These are phyloP conservation scores for Actinemys pallida DNA, from an alignment of 2,113 vertebrate genomes.

Conservation along the genomic window DNA sequence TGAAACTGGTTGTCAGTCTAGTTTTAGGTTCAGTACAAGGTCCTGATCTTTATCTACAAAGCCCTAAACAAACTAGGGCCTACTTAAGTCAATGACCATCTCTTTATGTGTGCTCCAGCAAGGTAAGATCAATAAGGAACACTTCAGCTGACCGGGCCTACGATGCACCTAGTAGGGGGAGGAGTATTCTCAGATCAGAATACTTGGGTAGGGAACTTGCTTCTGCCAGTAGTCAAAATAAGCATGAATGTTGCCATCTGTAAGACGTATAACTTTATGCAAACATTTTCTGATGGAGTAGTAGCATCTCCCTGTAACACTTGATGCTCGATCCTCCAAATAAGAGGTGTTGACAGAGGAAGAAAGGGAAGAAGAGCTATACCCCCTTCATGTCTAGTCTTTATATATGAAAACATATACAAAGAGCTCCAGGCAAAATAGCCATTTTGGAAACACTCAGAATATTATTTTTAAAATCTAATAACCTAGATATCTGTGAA, in stretches of 20 bases:
- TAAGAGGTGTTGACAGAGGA: not conserved
- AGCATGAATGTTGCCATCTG: constrained; percentile 16
- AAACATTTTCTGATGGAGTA: not conserved
- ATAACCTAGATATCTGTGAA: not conserved
- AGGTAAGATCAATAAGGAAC: constrained; percentile 62
- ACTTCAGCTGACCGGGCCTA: constrained; percentile 59
- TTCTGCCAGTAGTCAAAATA: constrained; percentile 9
- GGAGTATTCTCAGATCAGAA: constrained; percentile 43
- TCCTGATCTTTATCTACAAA: constrained; percentile 45
- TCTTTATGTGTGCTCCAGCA: constrained; percentile 53
- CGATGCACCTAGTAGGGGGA: constrained; percentile 51
- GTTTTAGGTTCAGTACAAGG: constrained; percentile 46
- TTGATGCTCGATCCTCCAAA: not conserved
- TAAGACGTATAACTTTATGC: not conserved
- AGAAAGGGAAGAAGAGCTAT: rapidly evolving
- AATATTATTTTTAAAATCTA: not conserved
- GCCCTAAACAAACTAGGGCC: constrained; percentile 31
- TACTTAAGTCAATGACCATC: constrained; percentile 65
- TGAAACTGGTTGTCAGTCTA: not conserved
- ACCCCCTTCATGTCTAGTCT: not conserved
- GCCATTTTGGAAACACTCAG: constrained; percentile 24
- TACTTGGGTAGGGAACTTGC: constrained; percentile 40
- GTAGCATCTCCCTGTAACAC: constrained; percentile 11
- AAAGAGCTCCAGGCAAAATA: constrained; percentile 4
- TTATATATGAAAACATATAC: not conserved